phyloP scores from a whole-genome alignment of 1,140 invertebrate species.

The Oedothorax gibbosus region DNA sequence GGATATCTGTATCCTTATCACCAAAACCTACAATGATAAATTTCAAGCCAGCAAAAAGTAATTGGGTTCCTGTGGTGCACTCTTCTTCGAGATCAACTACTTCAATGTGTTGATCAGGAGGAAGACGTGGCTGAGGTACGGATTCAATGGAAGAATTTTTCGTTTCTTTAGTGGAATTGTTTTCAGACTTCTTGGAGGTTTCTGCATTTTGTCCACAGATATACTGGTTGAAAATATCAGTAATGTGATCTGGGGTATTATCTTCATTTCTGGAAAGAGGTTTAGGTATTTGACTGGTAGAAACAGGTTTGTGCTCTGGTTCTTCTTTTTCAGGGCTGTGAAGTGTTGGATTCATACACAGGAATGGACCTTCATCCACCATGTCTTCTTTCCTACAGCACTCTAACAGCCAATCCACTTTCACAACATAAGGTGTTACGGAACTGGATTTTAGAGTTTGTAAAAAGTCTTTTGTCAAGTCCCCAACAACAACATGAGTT shows the following conservation, averaged over 20 bases:
- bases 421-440: conserved; percentile 77
- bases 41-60: conserved; percentile 53
- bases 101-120: background rate
- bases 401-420: conserved; percentile 79
- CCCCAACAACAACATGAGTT: conserved; percentile 83
- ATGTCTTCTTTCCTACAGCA: conserved; percentile 76
- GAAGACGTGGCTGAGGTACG: background rate
- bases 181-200: background rate
- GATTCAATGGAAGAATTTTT: background rate
- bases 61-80: background rate
- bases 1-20: conserved; percentile 66
- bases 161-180: background rate
- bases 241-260: background rate
- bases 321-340: conserved; percentile 39
- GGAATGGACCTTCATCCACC: conserved; percentile 72
- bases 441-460: conserved; percentile 64
- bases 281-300: background rate
- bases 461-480: conserved; percentile 67
- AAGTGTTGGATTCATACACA: conserved; percentile 20
- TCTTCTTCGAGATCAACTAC: conserved; percentile 17
- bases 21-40: conserved; percentile 43
- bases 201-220: background rate
- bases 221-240: conserved; percentile 47
- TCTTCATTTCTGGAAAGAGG: background rate
- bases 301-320: background rate